Base-by-base conservation (phyloP, 2,113 vertebrate genomes). In the Carassius carassius region DNA sequence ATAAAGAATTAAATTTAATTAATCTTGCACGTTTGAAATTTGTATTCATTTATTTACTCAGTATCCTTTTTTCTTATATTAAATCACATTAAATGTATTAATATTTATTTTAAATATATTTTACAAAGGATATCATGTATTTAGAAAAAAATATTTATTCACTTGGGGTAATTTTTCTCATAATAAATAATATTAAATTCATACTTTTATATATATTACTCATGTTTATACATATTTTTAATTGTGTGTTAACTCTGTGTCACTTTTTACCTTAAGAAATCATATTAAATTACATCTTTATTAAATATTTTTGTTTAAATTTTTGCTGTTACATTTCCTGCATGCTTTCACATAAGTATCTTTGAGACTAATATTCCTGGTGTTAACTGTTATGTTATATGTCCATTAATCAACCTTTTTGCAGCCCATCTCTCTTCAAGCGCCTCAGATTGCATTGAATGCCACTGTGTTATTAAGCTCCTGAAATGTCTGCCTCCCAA, bases 401-500 rank as follows among this genome's bases (percentile, higher is more conserved):
- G 23, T 78, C 35, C 4, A 56, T 78, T 70, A 67, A n/a, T 78
- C 9, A 77, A 13, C 25, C 21, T 77, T 10, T 65, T 35, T 35
- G 37, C 4, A 51, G 21, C 14, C 25, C n/a, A 54, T 65, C n/a
- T 54, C 11, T 79, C 63, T 79, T 58, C 23, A 49, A 84, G 54
- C 23, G 13, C 29, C 60, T 47, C 74, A 41, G 32, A 41, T 78
- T 78, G 73, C 44, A 17, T 54, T 54, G 58, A 67, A 84, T 35
- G 25, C 56, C 12, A n/a, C 63, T 14, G 60, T 49, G 62, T 65
- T 81, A 75, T 78, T 58, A 78, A 72, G 14, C 76, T 58, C 67
- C 75, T 84, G n/a, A 74, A 63, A 84, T 76, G 58, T 76, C 58
- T 75, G 12, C 58, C 62, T 74, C 82, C 14, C 29, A 65, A n/a